phyloP scores from a whole-genome alignment of 2,113 vertebrate genomes.

The Danio rerio region DNA sequence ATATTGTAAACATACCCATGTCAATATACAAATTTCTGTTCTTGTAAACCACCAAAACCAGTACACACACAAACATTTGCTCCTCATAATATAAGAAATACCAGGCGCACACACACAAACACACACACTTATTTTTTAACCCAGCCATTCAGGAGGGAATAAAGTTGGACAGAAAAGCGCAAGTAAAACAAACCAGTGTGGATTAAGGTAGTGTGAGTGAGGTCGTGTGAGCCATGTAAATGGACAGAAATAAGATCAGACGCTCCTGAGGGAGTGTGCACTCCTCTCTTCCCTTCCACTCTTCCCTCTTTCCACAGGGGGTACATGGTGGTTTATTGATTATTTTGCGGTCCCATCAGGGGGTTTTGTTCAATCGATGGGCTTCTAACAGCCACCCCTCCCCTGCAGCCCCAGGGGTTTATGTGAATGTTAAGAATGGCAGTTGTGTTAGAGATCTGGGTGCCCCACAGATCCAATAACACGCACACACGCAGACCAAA shows the following conservation, averaged over 20 bases:
- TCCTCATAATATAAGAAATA: too few relatives aligned
- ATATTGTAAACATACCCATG: too few relatives aligned
- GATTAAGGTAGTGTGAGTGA: constrained; percentile 22
- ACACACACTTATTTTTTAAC: neutral
- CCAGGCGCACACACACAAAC: too few relatives aligned
- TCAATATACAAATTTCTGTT: too few relatives aligned
- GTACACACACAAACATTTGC: too few relatives aligned
- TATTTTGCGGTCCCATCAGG: constrained; percentile 64
- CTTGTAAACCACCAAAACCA: too few relatives aligned
- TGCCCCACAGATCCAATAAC: constrained; percentile 42
- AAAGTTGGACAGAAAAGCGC: neutral
- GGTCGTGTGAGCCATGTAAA: constrained; percentile 34
- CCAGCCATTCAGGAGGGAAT: neutral
- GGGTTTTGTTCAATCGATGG: constrained; percentile 77
- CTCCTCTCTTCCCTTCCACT: neutral
- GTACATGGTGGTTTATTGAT: constrained; percentile 73
- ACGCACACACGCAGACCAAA: constrained; percentile 28
- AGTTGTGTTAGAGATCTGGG: constrained; percentile 59
- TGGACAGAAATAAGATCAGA: constrained; percentile 48
- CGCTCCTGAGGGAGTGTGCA: constrained; percentile 8
- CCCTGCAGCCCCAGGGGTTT: constrained; percentile 58
- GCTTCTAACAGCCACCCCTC: constrained; percentile 58
- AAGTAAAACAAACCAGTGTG: constrained; percentile 46
- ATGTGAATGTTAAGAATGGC: constrained; percentile 62
- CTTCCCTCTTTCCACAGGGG: constrained; percentile 40